Evolutionary conservation across 2,888 invertebrate species (phyloP), one percentile per base, ranked within the genome.

Genomic region (Linnaemya tessellans): DNA sequence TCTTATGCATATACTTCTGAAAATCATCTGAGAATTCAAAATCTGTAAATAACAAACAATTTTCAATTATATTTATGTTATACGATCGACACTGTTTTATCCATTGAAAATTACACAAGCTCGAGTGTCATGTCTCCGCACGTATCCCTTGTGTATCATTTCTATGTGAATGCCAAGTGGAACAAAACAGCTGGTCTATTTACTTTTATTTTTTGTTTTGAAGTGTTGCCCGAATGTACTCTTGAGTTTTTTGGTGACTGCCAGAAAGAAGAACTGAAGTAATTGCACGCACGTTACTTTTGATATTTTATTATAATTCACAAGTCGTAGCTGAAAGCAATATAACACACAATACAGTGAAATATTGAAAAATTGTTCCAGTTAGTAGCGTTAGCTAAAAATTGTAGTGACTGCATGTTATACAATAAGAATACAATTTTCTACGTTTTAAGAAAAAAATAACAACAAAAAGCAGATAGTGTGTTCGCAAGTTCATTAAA

Each of bases 241-340:
- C 65, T 74, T 84, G 64, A 80, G 80, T 70, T 3, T n/a, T 79
- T 74, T 62, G 38, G 22, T 22, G 20, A 4, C 30, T n/a, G 22
- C 9, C 64, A 46, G 58, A 41, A 46, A 46, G n/a, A 22, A 8
- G n/a, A 41, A 51, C 18, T 64, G 64, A 20, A 30, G 35, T 25
- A 15, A 70, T 58, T 79, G 85, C 85, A 85, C 82, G 85, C 85
- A 85, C 82, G 85, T 85, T 85, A 82, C 73, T 81, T 85, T 85
- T 65, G 38, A 65, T 74, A 73, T 74, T 51, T 79, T 78, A 79
- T 71, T 73, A 65, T 56, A 82, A 80, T 67, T 67, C 71, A 46
- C 51, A 71, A 65, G 68, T 35, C 64, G 56, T 18, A 75, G 80
- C 46, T 22, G 51, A 73, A 58, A 43, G 58, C 30, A 70, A 51